Evolutionary conservation across 2,888 invertebrate genomes (phyloP).

Genomic region (Epsilonema sp.): DNA sequence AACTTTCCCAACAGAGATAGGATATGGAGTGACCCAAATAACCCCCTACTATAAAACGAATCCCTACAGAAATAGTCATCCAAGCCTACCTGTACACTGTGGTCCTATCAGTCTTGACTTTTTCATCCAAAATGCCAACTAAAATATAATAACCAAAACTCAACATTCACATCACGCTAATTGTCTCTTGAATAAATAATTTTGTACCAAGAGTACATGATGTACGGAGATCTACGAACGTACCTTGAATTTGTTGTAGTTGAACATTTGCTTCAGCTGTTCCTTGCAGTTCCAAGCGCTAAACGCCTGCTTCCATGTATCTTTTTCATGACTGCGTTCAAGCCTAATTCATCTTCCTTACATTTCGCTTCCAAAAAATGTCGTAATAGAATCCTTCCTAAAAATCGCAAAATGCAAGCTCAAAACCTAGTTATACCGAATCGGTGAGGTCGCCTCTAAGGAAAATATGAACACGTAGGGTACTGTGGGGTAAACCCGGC

Average conservation of each 20-base stretch:
- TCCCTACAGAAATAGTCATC: too few relatives aligned
- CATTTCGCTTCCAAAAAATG: constrained; percentile 51
- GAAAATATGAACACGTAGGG: too few relatives aligned
- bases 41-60: too few relatives aligned
- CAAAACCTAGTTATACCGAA: too few relatives aligned
- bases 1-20: too few relatives aligned
- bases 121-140: constrained; percentile 72
- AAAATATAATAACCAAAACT: constrained; percentile 1
- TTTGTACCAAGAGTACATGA: neutral
- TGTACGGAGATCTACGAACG: neutral
- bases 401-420: too few relatives aligned
- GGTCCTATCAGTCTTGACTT: constrained; percentile 71
- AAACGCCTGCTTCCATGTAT: constrained; percentile 91
- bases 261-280: constrained; percentile 86
- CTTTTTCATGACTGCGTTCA: constrained; percentile 63
- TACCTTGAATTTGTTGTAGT: constrained; percentile 66
- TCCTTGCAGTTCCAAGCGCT: constrained; percentile 86
- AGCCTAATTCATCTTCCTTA: constrained; percentile 48
- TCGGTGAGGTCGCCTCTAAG: too few relatives aligned
- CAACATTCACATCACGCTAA: neutral
- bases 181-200: neutral
- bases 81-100: constrained; percentile 91
- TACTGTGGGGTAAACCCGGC: too few relatives aligned
- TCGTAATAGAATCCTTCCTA: constrained; percentile 74
- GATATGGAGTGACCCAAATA: too few relatives aligned